Evolutionary conservation across 2,113 vertebrate genomes (phyloP), one percentile per base, ranked within the genome.

Genomic region (Raja brachyura): DNA sequence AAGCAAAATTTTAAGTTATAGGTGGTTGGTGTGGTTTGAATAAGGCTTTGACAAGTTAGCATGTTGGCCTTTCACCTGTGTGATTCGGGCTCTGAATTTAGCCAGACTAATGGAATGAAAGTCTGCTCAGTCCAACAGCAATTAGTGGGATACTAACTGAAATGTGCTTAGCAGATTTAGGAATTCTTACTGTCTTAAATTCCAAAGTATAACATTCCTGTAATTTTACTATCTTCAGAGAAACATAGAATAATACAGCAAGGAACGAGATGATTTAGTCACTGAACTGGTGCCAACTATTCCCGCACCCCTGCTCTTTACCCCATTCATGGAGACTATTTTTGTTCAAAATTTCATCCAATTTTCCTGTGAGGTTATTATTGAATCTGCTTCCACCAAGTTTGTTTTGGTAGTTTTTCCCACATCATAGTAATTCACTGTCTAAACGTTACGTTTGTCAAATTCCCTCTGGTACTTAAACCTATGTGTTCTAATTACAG

Each of bases 31-130:
- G 13, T 33, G 83, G 31, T 33, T 63, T 88, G 83, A 88, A 88
- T 31, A 88, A 88, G 83, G 28, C 59, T 88, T 88, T 88, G 83
- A 31, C 13, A n/a, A 63, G 61, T 88, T 88, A 33, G 28, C n/a
- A 63, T 14, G 10, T n/a, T 63, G 81, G 59, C 83, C 83, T 88
- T 63, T 88, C 59, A 88, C 59, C 83, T 88, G 2, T 1, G 22
- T 20, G 79, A 83, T 59, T 88, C 31, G 59, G 14, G 83, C 70
- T 63, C 14, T 88, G 83, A 66, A n/a, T 88, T 88, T 61, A 63
- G 5, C 5, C 59, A 88, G 83, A 66, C 83, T 31, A 63, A n/a
- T 88, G 20, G 83, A 88, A 88, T 88, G 59, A 31, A 63, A 88
- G 83, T 88, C 28, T 88, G 28, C 59, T 66, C 83, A 63, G 83